Evolutionary conservation across 1,140 invertebrate species (phyloP).

Genomic region (Dendrolimus kikuchii): DNA sequence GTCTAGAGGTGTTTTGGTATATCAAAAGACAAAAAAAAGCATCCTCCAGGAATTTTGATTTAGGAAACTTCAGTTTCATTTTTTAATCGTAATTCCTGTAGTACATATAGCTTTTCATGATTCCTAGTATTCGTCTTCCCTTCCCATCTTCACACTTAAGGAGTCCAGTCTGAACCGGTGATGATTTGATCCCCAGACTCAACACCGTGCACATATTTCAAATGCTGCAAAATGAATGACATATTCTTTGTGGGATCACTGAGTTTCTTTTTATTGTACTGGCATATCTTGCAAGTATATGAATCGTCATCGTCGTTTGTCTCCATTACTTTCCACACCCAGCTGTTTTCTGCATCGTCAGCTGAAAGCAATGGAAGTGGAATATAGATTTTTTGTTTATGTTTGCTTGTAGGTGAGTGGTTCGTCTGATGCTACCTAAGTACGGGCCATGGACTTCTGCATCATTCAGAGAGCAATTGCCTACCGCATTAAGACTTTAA

Average conservation of each 20-base stretch:
- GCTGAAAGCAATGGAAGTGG: slow-evolving; percentile 22
- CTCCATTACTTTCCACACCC: slow-evolving; percentile 62
- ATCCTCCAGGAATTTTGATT: too few species aligned
- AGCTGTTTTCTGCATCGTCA: slow-evolving; percentile 24
- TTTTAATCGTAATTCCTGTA: too few species aligned
- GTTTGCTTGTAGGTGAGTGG: too few species aligned
- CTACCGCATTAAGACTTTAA: too few species aligned
- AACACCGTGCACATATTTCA: slow-evolving; percentile 44
- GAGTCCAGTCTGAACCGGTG: slow-evolving; percentile 33
- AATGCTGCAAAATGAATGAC: slow-evolving; percentile 35
- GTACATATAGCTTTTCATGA: too few species aligned
- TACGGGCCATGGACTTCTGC: too few species aligned
- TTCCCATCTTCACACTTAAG: slow-evolving; percentile 15
- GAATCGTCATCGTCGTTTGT: slow-evolving; percentile 23
- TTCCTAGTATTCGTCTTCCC: too few species aligned
- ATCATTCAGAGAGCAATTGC: too few species aligned
- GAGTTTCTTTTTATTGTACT: slow-evolving; percentile 38
- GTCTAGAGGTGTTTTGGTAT: too few species aligned
- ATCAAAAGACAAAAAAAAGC: too few species aligned
- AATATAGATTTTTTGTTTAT: background rate
- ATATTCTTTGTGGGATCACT: slow-evolving; percentile 31
- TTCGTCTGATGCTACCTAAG: too few species aligned
- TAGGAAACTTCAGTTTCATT: too few species aligned
- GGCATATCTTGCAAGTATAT: slow-evolving; percentile 54
- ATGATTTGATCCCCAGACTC: slow-evolving; percentile 56